These are phyloP conservation scores for Oasisia sp. DNA, from an alignment of 2,888 invertebrate species.

Conservation along the genomic window DNA sequence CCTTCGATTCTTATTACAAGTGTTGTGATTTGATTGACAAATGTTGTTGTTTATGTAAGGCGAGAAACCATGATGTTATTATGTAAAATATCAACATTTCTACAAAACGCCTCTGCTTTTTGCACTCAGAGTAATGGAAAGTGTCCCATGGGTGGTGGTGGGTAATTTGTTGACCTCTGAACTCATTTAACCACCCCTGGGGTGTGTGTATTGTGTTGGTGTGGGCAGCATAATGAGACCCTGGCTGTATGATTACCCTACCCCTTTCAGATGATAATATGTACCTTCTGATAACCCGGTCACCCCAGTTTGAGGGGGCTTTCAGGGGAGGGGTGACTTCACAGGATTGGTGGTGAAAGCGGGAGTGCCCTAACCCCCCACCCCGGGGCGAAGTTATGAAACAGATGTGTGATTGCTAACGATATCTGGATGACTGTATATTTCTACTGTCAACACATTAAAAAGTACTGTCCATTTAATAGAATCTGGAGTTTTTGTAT, in stretches of 20 bases:
- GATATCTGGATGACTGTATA: background rate
- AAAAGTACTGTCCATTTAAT: background rate
- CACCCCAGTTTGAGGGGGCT: background rate
- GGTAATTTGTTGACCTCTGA: background rate
- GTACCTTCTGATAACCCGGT: background rate
- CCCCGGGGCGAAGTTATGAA: no score
- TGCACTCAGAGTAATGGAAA: background rate
- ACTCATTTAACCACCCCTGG: background rate
- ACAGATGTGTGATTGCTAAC: background rate
- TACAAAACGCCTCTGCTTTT: background rate
- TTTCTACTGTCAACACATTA: background rate
- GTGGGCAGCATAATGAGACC: slow-evolving; percentile 6
- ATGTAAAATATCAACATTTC: background rate
- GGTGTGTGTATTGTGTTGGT: background rate
- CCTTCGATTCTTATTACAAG: background rate
- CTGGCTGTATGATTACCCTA: background rate
- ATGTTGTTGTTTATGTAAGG: background rate
- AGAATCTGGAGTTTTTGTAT: background rate
- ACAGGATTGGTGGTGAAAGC: background rate
- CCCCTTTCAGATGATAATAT: background rate
- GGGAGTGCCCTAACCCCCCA: background rate
- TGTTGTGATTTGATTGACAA: background rate
- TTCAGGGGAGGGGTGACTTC: background rate
- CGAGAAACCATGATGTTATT: background rate
- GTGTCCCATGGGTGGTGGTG: background rate